Evolutionary conservation across 2,113 vertebrate genomes (phyloP).

Genomic region (Megaceryle maxima): DNA sequence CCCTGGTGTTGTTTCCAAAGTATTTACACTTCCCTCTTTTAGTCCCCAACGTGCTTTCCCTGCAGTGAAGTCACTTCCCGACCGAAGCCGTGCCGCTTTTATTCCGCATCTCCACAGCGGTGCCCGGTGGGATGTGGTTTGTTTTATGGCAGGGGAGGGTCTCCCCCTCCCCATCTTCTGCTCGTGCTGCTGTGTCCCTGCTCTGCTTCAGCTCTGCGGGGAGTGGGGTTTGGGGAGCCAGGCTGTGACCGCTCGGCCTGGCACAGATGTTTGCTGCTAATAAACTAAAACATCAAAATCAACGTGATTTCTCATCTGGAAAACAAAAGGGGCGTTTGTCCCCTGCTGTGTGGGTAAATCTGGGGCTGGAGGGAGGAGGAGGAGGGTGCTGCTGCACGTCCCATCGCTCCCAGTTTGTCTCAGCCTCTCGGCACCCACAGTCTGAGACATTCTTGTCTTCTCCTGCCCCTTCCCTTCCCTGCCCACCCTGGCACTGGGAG

Average conservation of each 20-base stretch:
- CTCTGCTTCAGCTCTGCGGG: neutral
- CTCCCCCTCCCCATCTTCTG: neutral
- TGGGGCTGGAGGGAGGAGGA: neutral
- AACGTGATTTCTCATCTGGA: neutral
- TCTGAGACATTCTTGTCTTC: fast-evolving
- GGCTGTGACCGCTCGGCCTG: neutral
- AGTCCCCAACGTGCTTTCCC: neutral
- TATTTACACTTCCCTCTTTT: neutral
- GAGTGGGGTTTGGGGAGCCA: neutral
- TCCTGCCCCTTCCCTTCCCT: neutral
- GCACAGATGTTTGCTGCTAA: neutral
- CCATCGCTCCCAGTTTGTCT: neutral
- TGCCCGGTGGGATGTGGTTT: neutral
- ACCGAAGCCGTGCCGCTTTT: fast-evolving
- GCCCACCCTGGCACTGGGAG: neutral
- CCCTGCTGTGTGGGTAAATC: neutral
- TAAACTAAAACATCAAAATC: neutral
- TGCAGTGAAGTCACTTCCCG: fast-evolving
- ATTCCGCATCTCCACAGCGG: neutral
- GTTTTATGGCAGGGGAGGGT: neutral
- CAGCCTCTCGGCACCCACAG: fast-evolving
- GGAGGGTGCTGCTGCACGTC: neutral
- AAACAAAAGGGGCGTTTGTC: neutral
- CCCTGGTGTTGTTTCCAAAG: neutral
- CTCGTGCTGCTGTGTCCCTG: fast-evolving